These are phyloP conservation scores for Clarias pachynema DNA, from an alignment of 2,797 vertebrate species.

Conservation along the genomic window DNA sequence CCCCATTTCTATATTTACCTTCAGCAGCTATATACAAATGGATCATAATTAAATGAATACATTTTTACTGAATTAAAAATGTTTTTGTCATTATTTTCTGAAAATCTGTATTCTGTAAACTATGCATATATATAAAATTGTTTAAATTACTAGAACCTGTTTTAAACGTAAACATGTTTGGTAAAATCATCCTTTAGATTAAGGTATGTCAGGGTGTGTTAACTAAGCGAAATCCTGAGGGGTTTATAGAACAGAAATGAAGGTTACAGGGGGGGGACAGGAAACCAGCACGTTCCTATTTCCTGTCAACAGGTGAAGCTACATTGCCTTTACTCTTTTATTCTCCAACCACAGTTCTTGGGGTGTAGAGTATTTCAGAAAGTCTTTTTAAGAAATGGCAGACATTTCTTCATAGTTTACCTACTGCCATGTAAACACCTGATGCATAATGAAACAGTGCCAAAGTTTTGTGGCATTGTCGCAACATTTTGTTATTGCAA, in stretches of 20 bases:
- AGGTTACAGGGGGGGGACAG: conserved; percentile 63
- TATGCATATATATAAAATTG: not conserved
- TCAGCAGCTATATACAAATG: not conserved
- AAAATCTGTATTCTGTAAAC: too few species aligned
- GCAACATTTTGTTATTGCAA: conserved; percentile 19
- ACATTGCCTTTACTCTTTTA: conserved; percentile 59
- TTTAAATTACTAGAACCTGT: not conserved
- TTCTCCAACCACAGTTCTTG: conserved; percentile 67
- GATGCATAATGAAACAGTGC: not conserved
- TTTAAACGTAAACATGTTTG: not conserved
- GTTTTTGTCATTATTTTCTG: not conserved
- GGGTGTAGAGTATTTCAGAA: conserved; percentile 51
- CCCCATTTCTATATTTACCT: not conserved
- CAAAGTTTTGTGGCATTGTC: not conserved
- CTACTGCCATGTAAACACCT: conserved; percentile 28
- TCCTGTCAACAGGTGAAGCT: conserved; percentile 72
- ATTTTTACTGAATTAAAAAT: not conserved
- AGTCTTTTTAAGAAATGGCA: conserved; percentile 42
- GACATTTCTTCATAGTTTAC: conserved; percentile 36
- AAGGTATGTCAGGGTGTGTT: not conserved
- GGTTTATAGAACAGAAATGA: conserved; percentile 55
- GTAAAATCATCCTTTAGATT: conserved; percentile 5
- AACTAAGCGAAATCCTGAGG: conserved; percentile 48
- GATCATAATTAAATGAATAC: not conserved
- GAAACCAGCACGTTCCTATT: conserved; percentile 75